These are phyloP conservation scores for Dascyllus trimaculatus DNA, from an alignment of 2,113 vertebrate species.

Conservation along the genomic window DNA sequence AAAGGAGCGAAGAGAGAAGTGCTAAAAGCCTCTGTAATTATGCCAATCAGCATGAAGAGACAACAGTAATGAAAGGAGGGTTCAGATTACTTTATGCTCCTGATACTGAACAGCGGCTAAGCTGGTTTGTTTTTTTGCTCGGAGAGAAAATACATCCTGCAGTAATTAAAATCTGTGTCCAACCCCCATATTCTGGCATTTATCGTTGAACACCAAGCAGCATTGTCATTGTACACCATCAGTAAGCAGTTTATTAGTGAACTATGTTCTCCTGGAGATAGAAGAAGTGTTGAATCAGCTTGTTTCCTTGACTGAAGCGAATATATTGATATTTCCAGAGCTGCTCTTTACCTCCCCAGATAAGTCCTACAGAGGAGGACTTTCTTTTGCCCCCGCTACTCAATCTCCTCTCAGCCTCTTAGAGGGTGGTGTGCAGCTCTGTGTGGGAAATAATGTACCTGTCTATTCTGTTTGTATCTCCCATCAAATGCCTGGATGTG, in stretches of 20 bases:
- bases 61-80: slow-evolving; percentile 32
- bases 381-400: slow-evolving; percentile 51
- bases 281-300: slow-evolving; percentile 66
- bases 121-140: slow-evolving; percentile 16
- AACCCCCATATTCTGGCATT: slow-evolving; percentile 27
- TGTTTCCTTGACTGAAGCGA: slow-evolving; percentile 63
- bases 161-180: slow-evolving; percentile 33
- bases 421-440: background rate
- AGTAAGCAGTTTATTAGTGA: slow-evolving; percentile 69
- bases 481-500: slow-evolving; percentile 30
- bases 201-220: slow-evolving; percentile 33
- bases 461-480: slow-evolving; percentile 20
- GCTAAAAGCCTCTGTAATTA: slow-evolving; percentile 44
- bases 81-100: slow-evolving; percentile 3
- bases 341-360: slow-evolving; percentile 53
- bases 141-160: slow-evolving; percentile 29
- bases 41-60: slow-evolving; percentile 34
- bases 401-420: slow-evolving; percentile 29
- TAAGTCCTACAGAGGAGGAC: slow-evolving; percentile 56
- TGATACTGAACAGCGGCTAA: slow-evolving; percentile 1
- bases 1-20: slow-evolving; percentile 36
- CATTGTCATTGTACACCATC: slow-evolving; percentile 61
- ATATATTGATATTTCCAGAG: slow-evolving; percentile 75
- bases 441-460: slow-evolving; percentile 39
- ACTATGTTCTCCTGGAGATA: slow-evolving; percentile 71